Evolutionary conservation across 2,113 vertebrate species (phyloP).

Genomic region (Malaclemys terrapin): DNA sequence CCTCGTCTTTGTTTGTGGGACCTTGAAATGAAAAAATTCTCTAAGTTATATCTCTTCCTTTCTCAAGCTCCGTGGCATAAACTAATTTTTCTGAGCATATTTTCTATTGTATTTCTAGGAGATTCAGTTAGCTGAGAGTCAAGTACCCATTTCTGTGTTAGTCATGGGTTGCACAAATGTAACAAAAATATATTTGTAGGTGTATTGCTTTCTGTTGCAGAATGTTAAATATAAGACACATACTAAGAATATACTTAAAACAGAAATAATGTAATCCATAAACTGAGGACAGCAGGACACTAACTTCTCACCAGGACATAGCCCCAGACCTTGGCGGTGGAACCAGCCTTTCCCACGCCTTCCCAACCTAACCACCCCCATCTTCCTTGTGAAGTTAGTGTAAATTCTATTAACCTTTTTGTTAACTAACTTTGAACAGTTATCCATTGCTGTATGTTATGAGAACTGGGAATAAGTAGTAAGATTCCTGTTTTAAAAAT

Average conservation of each 20-base stretch:
- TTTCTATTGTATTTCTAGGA: background rate
- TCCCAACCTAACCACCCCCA: background rate
- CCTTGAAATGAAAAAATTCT: no score
- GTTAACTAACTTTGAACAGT: background rate
- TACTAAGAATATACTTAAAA: background rate
- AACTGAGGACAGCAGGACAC: background rate
- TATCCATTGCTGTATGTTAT: background rate
- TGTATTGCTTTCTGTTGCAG: background rate
- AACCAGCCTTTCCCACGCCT: background rate
- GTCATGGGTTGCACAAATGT: background rate
- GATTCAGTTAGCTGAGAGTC: background rate
- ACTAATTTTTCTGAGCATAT: background rate
- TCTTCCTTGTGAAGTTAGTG: background rate
- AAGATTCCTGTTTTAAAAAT: constrained; percentile 11
- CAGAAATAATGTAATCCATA: background rate
- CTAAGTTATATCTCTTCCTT: background rate
- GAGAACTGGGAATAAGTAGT: background rate
- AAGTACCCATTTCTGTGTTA: background rate
- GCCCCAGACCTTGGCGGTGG: background rate
- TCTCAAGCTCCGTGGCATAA: background rate
- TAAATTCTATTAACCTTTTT: background rate
- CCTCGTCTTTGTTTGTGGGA: no score
- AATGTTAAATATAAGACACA: background rate
- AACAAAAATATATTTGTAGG: background rate
- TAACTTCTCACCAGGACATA: background rate